Conservation (phyloP, 2,888 invertebrate species). For the Deilephila elpenor region DNA sequence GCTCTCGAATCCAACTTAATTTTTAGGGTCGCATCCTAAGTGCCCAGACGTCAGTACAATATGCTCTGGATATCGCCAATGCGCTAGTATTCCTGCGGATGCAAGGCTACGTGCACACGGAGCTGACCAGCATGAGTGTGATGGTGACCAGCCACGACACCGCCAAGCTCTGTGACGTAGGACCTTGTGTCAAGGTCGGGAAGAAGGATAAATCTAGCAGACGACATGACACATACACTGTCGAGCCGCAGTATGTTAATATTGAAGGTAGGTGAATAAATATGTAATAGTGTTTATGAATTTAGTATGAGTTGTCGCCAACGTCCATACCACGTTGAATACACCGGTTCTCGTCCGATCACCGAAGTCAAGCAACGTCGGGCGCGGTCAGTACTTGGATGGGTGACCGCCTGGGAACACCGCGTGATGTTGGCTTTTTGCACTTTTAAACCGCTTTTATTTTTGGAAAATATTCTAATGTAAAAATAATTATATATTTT, state of each 20-base stretch:
- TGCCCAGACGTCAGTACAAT: constrained; percentile 72
- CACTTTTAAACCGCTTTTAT: constrained; percentile 3
- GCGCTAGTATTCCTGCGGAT: constrained; percentile 78
- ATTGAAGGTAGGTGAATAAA: constrained; percentile 64
- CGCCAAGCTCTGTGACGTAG: constrained; percentile 77
- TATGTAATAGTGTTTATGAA: background rate
- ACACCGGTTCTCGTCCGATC: constrained; percentile 80
- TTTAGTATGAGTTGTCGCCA: constrained; percentile 45
- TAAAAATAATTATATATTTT: too few relatives aligned
- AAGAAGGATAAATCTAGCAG: constrained; percentile 43
- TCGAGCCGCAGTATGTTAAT: constrained; percentile 78
- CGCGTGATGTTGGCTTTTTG: constrained; percentile 64
- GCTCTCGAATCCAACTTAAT: background rate
- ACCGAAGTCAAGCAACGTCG: constrained; percentile 78
- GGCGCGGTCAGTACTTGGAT: constrained; percentile 77
- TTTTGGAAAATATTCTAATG: too few relatives aligned
- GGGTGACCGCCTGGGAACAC: constrained; percentile 75
- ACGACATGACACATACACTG: constrained; percentile 62
- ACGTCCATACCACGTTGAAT: constrained; percentile 72
- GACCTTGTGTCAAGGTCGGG: constrained; percentile 44
- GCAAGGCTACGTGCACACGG: constrained; percentile 79
- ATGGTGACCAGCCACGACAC: constrained; percentile 72
- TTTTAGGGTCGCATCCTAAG: constrained; percentile 70
- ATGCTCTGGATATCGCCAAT: constrained; percentile 74
- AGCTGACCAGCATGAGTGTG: constrained; percentile 70